A percentile compares a stretch with the other conserved stretches of the same genome.
Conservation (phyloP, 2,113 vertebrate species). For the Scortum barcoo region DNA sequence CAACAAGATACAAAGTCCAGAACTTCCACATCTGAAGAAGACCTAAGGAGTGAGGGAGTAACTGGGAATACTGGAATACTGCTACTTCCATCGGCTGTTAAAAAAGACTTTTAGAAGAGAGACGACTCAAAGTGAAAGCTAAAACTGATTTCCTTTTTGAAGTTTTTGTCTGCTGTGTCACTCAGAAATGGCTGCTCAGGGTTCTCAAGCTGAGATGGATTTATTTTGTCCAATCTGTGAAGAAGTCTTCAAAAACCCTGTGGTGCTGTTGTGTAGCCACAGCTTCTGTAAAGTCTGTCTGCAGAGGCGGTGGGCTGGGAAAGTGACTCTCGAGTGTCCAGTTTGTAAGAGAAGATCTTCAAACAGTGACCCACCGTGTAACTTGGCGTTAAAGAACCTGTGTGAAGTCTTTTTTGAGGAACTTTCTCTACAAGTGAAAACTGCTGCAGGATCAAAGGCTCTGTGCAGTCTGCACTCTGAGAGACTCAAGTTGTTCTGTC, state of each 20-base stretch:
- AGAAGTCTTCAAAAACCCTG: background rate
- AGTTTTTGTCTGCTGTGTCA: no score
- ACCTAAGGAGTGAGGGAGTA: no score
- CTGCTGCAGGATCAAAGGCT: background rate
- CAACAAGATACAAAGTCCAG: no score
- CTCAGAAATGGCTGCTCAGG: no score
- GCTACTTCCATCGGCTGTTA: no score
- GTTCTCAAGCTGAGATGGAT: no score
- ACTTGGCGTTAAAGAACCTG: constrained; percentile 4
- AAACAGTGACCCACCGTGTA: background rate
- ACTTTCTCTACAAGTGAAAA: background rate
- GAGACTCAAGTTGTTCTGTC: background rate
- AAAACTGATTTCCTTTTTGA: no score
- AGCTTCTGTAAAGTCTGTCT: constrained; percentile 20
- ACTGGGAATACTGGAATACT: no score
- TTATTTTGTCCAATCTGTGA: no score
- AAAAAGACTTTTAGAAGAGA: no score
- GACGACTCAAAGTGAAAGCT: no score
- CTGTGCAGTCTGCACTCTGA: background rate
- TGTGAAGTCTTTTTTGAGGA: background rate
- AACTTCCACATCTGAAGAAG: no score
- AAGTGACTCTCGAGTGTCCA: background rate
- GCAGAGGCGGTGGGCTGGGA: constrained; percentile 16
- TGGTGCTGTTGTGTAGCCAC: constrained; percentile 24
- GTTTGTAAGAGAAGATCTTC: background rate